phyloP scores from a whole-genome alignment of 2,888 invertebrate species.

The Hedychridium roseum region DNA sequence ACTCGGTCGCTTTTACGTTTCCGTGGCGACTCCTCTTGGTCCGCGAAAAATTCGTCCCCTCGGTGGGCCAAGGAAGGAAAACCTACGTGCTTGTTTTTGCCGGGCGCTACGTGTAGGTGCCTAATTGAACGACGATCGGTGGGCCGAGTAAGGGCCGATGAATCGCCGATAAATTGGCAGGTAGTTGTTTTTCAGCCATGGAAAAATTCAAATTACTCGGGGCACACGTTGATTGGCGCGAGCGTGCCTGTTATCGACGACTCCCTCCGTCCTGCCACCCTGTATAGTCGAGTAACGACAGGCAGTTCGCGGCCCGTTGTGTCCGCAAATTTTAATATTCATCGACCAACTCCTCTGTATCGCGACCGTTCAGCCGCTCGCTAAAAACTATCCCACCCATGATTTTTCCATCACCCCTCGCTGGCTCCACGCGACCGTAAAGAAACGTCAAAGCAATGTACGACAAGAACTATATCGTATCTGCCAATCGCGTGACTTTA shows the following conservation, averaged over 20 bases:
- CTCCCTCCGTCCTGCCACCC: not conserved
- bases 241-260: no score
- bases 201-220: constrained; percentile 14
- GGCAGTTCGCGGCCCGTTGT: not conserved
- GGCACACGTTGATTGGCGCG: not conserved
- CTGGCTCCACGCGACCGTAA: no score
- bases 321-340: constrained; percentile 26
- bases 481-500: no score
- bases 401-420: no score
- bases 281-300: constrained; percentile 9
- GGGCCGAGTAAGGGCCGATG: constrained; percentile 1
- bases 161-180: constrained; percentile 7
- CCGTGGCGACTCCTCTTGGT: constrained; percentile 1
- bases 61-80: no score
- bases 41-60: constrained; percentile 5
- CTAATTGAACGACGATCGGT: not conserved
- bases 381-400: constrained; percentile 1
- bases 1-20: constrained; percentile 26
- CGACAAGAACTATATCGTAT: no score
- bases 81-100: constrained; percentile 1
- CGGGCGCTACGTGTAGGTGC: not conserved
- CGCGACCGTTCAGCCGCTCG: not conserved
- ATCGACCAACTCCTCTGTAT: constrained; percentile 13
- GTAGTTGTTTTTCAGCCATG: constrained; percentile 4
- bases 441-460: no score